Percentiles rank a stretch among this genome's conserved stretches.
Conservation (phyloP, 30 jellyfish, hydroid and myxozoan genomes). For the Pelagia noctiluca region DNA sequence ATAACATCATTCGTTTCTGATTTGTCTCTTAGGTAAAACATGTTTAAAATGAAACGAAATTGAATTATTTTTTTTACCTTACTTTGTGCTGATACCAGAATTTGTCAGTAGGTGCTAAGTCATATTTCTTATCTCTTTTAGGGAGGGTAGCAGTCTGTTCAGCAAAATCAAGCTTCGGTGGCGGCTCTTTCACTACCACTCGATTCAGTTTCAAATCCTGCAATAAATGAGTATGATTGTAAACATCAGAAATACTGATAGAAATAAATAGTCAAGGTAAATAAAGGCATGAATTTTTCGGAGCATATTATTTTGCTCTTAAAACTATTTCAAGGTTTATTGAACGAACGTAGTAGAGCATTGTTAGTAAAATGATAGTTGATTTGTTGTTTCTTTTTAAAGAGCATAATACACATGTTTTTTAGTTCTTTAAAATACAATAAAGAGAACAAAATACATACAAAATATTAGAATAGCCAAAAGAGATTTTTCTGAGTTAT, state of each 20-base stretch:
- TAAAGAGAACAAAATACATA: too few relatives aligned
- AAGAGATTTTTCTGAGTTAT: too few relatives aligned
- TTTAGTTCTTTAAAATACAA: too few relatives aligned
- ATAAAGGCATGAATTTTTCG: too few relatives aligned
- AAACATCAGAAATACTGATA: not conserved
- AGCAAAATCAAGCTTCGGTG: not conserved
- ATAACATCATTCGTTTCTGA: too few relatives aligned
- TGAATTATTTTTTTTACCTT: conserved; percentile 55
- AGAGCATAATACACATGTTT: too few relatives aligned
- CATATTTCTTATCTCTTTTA: conserved; percentile 83
- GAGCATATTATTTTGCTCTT: not conserved
- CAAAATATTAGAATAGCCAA: too few relatives aligned
- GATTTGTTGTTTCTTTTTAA: too few relatives aligned
- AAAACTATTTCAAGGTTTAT: not conserved
- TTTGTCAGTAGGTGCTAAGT: conserved; percentile 81
- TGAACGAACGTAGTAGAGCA: not conserved
- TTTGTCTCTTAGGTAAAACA: too few relatives aligned
- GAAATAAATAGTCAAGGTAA: not conserved
- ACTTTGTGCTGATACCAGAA: conserved; percentile 94
- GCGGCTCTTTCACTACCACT: conserved; percentile 80
- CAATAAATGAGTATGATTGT: not conserved
- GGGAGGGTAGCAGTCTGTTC: conserved; percentile 10
- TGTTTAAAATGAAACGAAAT: too few relatives aligned
- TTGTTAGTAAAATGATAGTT: not conserved
- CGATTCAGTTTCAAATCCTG: conserved; percentile 92